Evolutionary conservation across 2,888 invertebrate genomes (phyloP).

Genomic region (Apocheima hispidaria): DNA sequence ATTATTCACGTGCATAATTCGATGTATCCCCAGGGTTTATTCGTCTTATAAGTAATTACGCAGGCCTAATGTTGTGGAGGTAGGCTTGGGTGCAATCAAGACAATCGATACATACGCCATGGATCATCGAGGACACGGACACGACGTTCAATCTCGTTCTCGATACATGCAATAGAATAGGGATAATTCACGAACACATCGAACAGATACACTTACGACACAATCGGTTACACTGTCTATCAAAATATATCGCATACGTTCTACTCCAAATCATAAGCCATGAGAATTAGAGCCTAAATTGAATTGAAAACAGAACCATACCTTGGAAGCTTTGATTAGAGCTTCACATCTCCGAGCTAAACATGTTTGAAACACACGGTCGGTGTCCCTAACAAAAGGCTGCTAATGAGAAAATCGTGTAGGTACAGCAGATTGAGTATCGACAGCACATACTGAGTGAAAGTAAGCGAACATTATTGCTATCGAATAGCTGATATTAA

Average conservation of each 20-base stretch:
- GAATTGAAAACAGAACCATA: conserved; percentile 44
- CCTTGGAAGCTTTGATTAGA: conserved; percentile 70
- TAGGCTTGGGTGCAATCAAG: conserved; percentile 40
- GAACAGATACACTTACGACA: conserved; percentile 49
- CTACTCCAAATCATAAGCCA: conserved; percentile 33
- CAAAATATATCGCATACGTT: conserved; percentile 32
- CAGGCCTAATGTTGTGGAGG: conserved; percentile 29
- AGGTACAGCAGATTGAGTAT: conserved; percentile 62
- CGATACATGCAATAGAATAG: conserved; percentile 46
- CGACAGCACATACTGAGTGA: conserved; percentile 71
- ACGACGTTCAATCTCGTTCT: conserved; percentile 47
- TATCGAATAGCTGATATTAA: conserved; percentile 30
- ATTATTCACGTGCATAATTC: conserved; percentile 19
- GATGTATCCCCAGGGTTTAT: conserved; percentile 8
- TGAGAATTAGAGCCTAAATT: conserved; percentile 43
- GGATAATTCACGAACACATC: conserved; percentile 46
- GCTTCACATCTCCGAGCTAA: conserved; percentile 51
- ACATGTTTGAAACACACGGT: conserved; percentile 49
- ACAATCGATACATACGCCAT: conserved; percentile 46
- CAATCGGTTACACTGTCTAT: conserved; percentile 48
- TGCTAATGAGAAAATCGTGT: conserved; percentile 82
- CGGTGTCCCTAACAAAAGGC: conserved; percentile 72
- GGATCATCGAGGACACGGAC: conserved; percentile 48
- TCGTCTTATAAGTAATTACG: conserved; percentile 31
- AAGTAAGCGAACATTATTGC: conserved; percentile 65